phyloP scores from a whole-genome alignment of 2,888 invertebrate species.

The Aspidapion aeneum region DNA sequence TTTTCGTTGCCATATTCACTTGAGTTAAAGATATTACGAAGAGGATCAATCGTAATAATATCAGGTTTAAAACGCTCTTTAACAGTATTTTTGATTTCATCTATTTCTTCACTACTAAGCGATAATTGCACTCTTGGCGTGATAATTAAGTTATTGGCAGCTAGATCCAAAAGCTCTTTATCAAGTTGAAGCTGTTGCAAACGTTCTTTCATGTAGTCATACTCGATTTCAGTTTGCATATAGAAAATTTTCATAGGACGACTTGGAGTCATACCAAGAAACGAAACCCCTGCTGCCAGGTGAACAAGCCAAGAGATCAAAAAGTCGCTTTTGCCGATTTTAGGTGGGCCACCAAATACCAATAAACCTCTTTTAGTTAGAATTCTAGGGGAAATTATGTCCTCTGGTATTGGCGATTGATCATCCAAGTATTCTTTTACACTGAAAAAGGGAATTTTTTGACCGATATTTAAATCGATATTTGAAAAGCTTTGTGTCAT shows the following conservation, averaged over 20 bases:
- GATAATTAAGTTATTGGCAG: constrained; percentile 9
- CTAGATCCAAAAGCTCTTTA: background rate
- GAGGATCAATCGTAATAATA: constrained; percentile 6
- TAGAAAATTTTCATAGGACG: constrained; percentile 9
- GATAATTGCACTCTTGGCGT: constrained; percentile 6
- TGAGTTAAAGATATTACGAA: no score
- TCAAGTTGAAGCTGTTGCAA: constrained; percentile 4
- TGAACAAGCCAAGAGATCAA: constrained; percentile 6
- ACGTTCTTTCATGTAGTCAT: constrained; percentile 9
- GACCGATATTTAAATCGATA: no score
- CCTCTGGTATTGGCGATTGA: no score
- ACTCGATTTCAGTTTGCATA: constrained; percentile 9
- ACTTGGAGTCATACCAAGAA: constrained; percentile 9
- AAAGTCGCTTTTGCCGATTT: constrained; percentile 9
- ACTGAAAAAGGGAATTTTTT: no score
- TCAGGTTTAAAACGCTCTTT: constrained; percentile 11
- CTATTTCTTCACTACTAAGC: constrained; percentile 6
- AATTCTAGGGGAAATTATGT: no score
- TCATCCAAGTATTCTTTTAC: no score
- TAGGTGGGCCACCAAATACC: constrained; percentile 11
- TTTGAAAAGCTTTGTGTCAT: no score
- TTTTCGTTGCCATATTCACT: no score
- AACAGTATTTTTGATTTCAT: constrained; percentile 1
- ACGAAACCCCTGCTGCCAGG: constrained; percentile 8
- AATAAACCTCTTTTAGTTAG: no score